Conservation (phyloP, 2,797 vertebrate genomes). For the Dallia pectoralis region DNA sequence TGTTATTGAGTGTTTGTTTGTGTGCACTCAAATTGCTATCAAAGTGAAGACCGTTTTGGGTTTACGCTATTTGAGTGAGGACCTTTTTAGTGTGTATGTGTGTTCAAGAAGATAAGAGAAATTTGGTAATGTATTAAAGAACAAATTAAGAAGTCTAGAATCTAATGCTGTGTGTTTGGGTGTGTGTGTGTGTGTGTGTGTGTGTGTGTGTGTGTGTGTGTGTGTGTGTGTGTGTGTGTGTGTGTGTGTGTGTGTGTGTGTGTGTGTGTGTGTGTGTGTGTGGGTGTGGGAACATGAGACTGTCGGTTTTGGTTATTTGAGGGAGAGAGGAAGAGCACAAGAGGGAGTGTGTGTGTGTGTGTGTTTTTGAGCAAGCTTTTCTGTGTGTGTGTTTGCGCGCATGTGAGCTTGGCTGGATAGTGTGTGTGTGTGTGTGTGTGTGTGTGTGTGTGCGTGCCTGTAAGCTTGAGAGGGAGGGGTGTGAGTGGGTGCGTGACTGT, state of each 20-base stretch:
- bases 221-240: slow-evolving; percentile 24
- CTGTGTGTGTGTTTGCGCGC: slow-evolving; percentile 43
- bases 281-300: slow-evolving; percentile 53
- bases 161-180: slow-evolving; percentile 52
- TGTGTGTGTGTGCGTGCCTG: slow-evolving; percentile 38
- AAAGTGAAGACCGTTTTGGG: not conserved
- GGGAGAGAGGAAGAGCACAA: slow-evolving; percentile 44
- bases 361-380: slow-evolving; percentile 10
- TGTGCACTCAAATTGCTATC: not conserved
- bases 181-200: slow-evolving; percentile 28
- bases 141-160: slow-evolving; percentile 46
- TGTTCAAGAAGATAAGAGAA: slow-evolving; percentile 25
- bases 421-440: slow-evolving; percentile 45
- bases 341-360: slow-evolving; percentile 27
- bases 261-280: slow-evolving; percentile 41
- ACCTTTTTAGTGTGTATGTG: slow-evolving; percentile 13
- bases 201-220: slow-evolving; percentile 16
- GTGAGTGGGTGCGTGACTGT: slow-evolving; percentile 36
- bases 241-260: slow-evolving; percentile 29
- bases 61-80: too few relatives aligned
- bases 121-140: slow-evolving; percentile 36
- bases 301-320: slow-evolving; percentile 60
- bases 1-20: slow-evolving; percentile 40
- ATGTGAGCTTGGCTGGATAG: slow-evolving; percentile 34
- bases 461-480: slow-evolving; percentile 27